A percentile compares a stretch with the other conserved stretches of the same genome.
phyloP scores from a whole-genome alignment of 1,140 invertebrate species.

The Pachyrhynchus sulphureomaculatus region DNA sequence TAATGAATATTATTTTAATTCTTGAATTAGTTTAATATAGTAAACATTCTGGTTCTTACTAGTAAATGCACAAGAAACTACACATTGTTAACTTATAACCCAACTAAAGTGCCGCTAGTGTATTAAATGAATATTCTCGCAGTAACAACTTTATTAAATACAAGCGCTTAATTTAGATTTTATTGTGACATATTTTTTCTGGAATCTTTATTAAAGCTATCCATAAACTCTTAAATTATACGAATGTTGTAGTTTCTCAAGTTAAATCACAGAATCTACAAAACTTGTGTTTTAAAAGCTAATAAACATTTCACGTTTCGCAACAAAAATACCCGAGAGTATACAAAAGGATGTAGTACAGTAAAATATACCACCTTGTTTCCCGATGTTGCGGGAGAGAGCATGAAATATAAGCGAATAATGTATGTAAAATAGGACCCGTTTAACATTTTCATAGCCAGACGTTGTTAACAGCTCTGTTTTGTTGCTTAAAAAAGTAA shows the following conservation, averaged over 20 bases:
- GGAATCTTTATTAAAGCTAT: too few relatives aligned
- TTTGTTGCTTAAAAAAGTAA: conserved; percentile 8
- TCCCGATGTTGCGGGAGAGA: conserved; percentile 21
- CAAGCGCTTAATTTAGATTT: too few relatives aligned
- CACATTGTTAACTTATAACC: too few relatives aligned
- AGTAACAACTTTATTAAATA: too few relatives aligned
- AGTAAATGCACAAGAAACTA: too few relatives aligned
- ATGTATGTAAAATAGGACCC: conserved; percentile 22
- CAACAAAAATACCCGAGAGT: conserved; percentile 25
- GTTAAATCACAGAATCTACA: not conserved
- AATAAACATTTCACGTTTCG: conserved; percentile 19
- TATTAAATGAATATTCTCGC: too few relatives aligned
- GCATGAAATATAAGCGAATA: conserved; percentile 27
- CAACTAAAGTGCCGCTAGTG: too few relatives aligned
- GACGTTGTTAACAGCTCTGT: conserved; percentile 27
- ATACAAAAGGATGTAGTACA: conserved; percentile 22
- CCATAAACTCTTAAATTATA: too few relatives aligned
- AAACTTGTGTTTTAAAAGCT: not conserved
- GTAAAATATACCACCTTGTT: conserved; percentile 27
- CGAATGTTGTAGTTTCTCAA: not conserved
- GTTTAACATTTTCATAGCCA: conserved; percentile 25
- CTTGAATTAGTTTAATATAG: too few relatives aligned
- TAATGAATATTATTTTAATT: too few relatives aligned
- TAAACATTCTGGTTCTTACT: too few relatives aligned
- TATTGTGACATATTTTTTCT: too few relatives aligned